Base-by-base conservation (phyloP, 2,888 invertebrate genomes). In the Aleiodes leptofemur region DNA sequence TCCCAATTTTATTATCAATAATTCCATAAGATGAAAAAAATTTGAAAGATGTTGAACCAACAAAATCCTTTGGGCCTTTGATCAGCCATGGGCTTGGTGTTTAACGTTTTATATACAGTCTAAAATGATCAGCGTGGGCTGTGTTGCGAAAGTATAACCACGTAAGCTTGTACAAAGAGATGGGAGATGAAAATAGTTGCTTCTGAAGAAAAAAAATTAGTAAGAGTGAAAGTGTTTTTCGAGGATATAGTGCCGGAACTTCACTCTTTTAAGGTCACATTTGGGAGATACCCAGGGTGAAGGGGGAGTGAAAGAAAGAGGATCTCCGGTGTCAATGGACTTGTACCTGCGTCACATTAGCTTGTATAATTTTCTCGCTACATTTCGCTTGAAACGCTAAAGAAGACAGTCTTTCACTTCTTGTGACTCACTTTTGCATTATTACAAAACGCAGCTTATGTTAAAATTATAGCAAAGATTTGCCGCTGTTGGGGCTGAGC, bases 191-290 rank as follows among this genome's bases (percentile, higher is more conserved):
- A 53, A 69, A 34, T 38, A 53, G 50, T 55, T 50, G 51, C 43
- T 8, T 48, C 16, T 43, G 11, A 8, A 8, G 69, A 64, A 56
- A 72, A 61, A 70, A 73, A 86, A 86, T 86, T 86, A 86, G 83
- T 76, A 81, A 84, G 85, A 88, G 90, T 90, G 90, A 90, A 90
- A 91, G 90, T 88, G 83, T 84, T 86, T 84, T 76, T 78, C 85
- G 43, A 83, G 85, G 86, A 87, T 82, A 80, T 83, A 83, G 85
- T 85, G 83, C 84, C 87, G 86, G 86, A 87, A 84, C 85, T 75
- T 14, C 73, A 38, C 74, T 66, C 31, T 61, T 66, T 66, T 73
- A 72, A 68, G 69, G 73, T 56, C 61, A 43, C 43, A 59, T 31
- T 71, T 66, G 23, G 50, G 8, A 55, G 43, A 23, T 53, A 50